Evolutionary conservation across 2,888 invertebrate species (phyloP).

Genomic region (Belgica antarctica): DNA sequence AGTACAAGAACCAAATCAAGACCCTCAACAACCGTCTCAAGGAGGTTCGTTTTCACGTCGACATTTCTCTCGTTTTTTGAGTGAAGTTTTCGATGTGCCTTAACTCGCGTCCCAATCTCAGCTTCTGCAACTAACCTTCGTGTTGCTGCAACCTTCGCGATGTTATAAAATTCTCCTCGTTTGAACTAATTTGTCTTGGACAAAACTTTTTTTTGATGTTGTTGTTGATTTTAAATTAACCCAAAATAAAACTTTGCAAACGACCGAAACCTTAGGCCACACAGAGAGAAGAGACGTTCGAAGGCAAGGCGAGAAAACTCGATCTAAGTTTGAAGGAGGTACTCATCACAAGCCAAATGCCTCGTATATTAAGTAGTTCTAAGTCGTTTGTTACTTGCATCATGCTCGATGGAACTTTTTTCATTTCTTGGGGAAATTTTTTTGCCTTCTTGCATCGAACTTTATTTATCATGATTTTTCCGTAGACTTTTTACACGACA

Average conservation of each 20-base stretch:
- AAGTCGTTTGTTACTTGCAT: background rate
- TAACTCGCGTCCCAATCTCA: background rate
- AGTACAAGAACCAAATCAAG: conserved; percentile 99
- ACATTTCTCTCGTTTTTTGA: background rate
- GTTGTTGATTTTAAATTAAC: background rate
- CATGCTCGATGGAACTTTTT: background rate
- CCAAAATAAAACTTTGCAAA: background rate
- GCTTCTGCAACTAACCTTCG: conserved; percentile 8
- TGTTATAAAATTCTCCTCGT: background rate
- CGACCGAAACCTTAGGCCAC: conserved; percentile 69
- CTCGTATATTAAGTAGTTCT: background rate
- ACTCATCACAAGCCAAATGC: conserved; percentile 50
- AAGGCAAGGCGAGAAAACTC: conserved; percentile 85
- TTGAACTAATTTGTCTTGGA: no score
- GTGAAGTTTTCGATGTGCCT: background rate
- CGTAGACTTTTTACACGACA: no score
- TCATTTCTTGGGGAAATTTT: no score
- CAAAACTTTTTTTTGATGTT: background rate
- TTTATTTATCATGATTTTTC: no score
- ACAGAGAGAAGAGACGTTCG: conserved; percentile 91
- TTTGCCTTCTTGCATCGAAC: conserved; percentile 35
- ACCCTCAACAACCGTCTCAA: conserved; percentile 97
- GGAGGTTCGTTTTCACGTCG: conserved; percentile 68
- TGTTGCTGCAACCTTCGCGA: background rate
- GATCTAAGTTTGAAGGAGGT: conserved; percentile 92